These are phyloP conservation scores for Ommatoiulus sabulosus DNA, from an alignment of 2,888 invertebrate genomes.

Conservation along the genomic window DNA sequence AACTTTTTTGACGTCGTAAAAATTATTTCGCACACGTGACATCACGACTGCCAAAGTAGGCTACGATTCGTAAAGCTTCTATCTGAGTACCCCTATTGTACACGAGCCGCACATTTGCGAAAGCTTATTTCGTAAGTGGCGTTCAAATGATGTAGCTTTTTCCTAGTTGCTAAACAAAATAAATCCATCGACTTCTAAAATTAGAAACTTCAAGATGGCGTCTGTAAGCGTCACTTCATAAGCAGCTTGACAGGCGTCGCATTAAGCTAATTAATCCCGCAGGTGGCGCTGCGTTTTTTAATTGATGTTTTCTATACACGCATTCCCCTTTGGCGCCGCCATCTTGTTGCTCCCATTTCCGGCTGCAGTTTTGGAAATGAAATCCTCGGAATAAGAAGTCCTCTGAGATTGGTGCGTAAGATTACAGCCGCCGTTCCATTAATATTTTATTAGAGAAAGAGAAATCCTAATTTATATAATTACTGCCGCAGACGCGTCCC, in stretches of 20 bases:
- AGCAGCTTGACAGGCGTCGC: not conserved
- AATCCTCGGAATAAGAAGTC: not conserved
- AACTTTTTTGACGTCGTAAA: too few relatives aligned
- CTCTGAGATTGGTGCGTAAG: conserved; percentile 4
- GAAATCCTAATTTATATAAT: conserved; percentile 53
- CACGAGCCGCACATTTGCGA: too few relatives aligned
- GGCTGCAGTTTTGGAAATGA: not conserved
- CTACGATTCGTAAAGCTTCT: too few relatives aligned
- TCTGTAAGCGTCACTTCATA: too few relatives aligned
- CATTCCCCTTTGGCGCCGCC: not conserved
- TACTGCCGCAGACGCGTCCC: conserved; percentile 32
- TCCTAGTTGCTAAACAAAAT: too few relatives aligned
- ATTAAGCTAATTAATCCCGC: not conserved
- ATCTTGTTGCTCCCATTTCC: not conserved
- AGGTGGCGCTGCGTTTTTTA: not conserved
- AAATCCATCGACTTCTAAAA: too few relatives aligned
- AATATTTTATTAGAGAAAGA: conserved; percentile 47
- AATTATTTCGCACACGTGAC: too few relatives aligned
- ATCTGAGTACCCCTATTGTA: too few relatives aligned
- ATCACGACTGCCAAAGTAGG: too few relatives aligned
- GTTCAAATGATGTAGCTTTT: too few relatives aligned
- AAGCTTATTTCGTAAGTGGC: too few relatives aligned
- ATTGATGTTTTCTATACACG: not conserved
- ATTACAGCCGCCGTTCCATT: conserved; percentile 38
- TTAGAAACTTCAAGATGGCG: too few relatives aligned